Evolutionary conservation across 2,113 vertebrate species (phyloP), one percentile per base, ranked within the genome.

Genomic region (Halichoerus grypus): DNA sequence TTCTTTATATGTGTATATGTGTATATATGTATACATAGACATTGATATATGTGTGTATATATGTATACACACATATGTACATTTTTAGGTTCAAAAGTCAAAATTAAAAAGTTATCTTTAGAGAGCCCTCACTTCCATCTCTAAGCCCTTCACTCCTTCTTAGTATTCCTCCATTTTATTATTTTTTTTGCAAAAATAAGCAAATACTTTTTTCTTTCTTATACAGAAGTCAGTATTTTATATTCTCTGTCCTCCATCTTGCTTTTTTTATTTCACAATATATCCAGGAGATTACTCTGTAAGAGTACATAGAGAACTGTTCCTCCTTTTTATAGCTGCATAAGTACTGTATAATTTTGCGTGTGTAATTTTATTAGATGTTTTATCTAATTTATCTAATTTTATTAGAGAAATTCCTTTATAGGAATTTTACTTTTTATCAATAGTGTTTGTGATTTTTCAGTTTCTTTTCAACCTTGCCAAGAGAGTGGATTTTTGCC

Each of bases 131-230:
- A 79, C 22, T 81, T 72, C 7, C 15, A 72, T 74, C 53, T 89
- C 22, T 57, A 15, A 63, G 15, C 16, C 9, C 51, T 96, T 39
- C 2, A 49, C 7, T 63, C 19, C 16, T 97, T 95, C 13, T 33
- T 28, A 51, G 4, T 53, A 26, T 61, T 8, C 1, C 10, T 33
- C 4, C 7, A 79, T 67, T 97, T 95, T 94, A n/a, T 72, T 55
- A 82, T 83, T 94, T 63, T 84, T 95, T 39, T 86, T 74, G n/a
- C 94, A 85, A 93, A 94, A 88, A 13, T 79, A 42, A 91, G 49
- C 7, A 91, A 39, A 26, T 61, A 33, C 19, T 94, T 65, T 65
- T 93, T 15, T 91, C 7, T 63, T 86, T 69, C 55, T 84, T 53
- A 3, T 31, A 28, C 6, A 42, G 61, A 72, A 65, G n/a, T 1